phyloP scores from a whole-genome alignment of 2,888 invertebrate species.

The Ichneumoninae sp. region DNA sequence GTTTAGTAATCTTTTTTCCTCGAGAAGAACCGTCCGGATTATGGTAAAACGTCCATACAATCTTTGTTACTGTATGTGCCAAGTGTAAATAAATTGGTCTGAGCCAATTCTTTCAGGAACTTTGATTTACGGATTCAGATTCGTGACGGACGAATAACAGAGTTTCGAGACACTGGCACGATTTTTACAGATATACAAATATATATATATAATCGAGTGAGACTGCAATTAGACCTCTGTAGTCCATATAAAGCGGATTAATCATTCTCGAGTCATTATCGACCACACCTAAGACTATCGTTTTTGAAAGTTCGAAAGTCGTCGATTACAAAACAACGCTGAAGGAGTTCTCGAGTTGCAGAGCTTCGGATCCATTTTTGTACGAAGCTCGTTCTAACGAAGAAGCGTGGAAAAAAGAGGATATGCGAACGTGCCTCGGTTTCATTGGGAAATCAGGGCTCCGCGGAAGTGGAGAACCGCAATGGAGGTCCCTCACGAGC shows the following conservation, averaged over 20 bases:
- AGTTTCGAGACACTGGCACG: slow-evolving; percentile 22
- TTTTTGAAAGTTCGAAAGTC: not conserved
- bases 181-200: not conserved
- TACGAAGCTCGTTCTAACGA: not conserved
- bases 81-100: not conserved
- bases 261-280: not conserved
- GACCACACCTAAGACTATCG: not conserved
- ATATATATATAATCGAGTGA: not conserved
- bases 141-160: slow-evolving; percentile 47
- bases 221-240: not conserved
- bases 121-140: not conserved
- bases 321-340: not conserved
- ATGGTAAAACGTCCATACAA: not conserved
- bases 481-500: slow-evolving; percentile 15
- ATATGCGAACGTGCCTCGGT: slow-evolving; percentile 24
- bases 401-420: slow-evolving; percentile 1
- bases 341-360: not conserved
- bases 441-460: slow-evolving; percentile 58
- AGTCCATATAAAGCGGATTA: not conserved
- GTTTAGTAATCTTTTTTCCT: not conserved
- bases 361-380: not conserved
- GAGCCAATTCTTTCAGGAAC: not conserved
- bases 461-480: slow-evolving; percentile 54
- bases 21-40: not conserved
- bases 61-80: not conserved